Conservation (phyloP, 2,888 invertebrate genomes). For the Cheiracanthium punctorium region DNA sequence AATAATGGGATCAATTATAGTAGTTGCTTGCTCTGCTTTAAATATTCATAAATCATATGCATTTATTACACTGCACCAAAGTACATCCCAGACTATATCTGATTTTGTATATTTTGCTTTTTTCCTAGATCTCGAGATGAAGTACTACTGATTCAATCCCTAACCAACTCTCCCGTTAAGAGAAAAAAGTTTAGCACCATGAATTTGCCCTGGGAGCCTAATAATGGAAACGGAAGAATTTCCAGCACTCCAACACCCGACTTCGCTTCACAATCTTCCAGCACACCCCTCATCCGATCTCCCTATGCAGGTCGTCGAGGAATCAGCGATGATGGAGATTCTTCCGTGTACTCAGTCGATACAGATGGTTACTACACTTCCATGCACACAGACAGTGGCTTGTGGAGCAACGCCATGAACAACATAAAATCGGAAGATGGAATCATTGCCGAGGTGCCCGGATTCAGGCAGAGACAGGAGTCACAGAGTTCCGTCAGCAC, state of each 20-base stretch:
- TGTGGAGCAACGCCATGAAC: conserved; percentile 76
- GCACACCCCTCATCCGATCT: conserved; percentile 62
- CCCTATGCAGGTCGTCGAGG: conserved; percentile 54
- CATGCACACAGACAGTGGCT: conserved; percentile 95
- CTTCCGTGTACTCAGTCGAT: conserved; percentile 95
- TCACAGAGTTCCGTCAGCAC: conserved; percentile 70
- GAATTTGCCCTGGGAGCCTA: conserved; percentile 26
- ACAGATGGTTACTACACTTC: conserved; percentile 98
- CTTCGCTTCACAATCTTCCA: conserved; percentile 20
- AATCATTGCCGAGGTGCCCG: conserved; percentile 22
- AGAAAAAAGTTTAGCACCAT: conserved; percentile 20
- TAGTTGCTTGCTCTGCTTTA: no score
- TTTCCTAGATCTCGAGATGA: conserved; percentile 60
- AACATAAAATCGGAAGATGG: conserved; percentile 74
- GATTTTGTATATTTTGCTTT: background rate
- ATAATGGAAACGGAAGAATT: background rate
- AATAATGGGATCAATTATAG: no score
- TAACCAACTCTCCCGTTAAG: conserved; percentile 45
- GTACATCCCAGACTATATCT: no score
- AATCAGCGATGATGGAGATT: conserved; percentile 82
- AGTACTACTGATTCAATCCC: conserved; percentile 27
- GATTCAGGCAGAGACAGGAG: conserved; percentile 60
- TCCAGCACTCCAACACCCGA: conserved; percentile 63
- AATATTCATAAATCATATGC: no score
- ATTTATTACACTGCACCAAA: no score